phyloP scores from a whole-genome alignment of 2,113 vertebrate genomes.

The Rissa tridactyla region DNA sequence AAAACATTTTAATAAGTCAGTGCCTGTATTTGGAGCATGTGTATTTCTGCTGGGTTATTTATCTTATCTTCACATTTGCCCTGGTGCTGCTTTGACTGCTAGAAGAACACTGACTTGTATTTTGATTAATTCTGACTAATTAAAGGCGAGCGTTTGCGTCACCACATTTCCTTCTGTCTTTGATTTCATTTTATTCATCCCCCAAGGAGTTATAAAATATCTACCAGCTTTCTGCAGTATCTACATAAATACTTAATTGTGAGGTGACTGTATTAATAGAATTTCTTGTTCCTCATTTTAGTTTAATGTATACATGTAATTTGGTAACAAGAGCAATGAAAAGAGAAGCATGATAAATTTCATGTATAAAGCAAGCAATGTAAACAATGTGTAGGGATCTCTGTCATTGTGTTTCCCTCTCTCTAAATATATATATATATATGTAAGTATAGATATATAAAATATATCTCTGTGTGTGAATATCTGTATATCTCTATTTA shows the following conservation, averaged over 20 bases:
- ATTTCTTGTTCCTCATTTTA: background rate
- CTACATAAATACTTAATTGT: constrained; percentile 31
- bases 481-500: background rate
- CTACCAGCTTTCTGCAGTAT: background rate
- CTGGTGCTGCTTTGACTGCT: background rate
- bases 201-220: background rate
- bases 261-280: background rate
- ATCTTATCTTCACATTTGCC: background rate
- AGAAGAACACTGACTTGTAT: background rate
- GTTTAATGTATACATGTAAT: background rate
- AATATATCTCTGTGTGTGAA: background rate
- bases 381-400: background rate
- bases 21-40: background rate
- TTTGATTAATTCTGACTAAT: constrained; percentile 25
- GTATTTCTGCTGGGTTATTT: background rate
- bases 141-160: background rate
- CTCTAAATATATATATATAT: background rate
- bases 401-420: background rate
- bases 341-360: background rate
- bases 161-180: constrained; percentile 14
- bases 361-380: background rate
- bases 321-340: background rate
- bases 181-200: constrained; percentile 28
- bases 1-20: background rate
- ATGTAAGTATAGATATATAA: background rate